Base-by-base conservation (phyloP, 2,797 vertebrate genomes). In the Leuciscus waleckii region DNA sequence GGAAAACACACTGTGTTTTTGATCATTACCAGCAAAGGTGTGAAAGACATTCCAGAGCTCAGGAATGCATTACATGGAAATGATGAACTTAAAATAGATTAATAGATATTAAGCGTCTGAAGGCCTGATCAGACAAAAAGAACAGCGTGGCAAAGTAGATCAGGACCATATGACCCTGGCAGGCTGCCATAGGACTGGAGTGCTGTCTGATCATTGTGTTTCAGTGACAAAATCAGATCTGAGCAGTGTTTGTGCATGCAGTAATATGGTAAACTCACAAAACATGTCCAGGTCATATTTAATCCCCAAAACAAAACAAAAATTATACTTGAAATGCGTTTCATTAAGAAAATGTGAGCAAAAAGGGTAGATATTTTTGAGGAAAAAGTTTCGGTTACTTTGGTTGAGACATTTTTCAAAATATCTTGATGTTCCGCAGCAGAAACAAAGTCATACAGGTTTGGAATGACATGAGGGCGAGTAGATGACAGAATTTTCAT, bases 21-120 rank as follows among this genome's bases (percentile, higher is more conserved):
- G 78, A 88, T 86, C 43, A 88, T 88, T 88, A 84, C 80, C 83
- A 83, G 83, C 71, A 9, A 51, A 79, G 63, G 82, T 80, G 67
- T 77, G 70, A 70, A 76, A 65, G 29, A 76, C 43, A 73, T 81
- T 77, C 74, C 68, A 70, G 14, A 51, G 46, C 4, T 32, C 63
- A 70, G 76, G 81, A 87, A 86, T 73, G 67, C 61, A 56, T 35
- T 29, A 56, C 32, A 77, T 81, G 46, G 76, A 65, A 81, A 83
- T 65, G 39, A 58, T 75, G 71, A 67, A 82, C 61, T 79, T 74
- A 11, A 75, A 87, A 81, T 29, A 46, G 17, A 81, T 61, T 49
- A 76, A 83, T 29, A 83, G 37, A 70, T 71, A 68, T 83, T 56
- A 49, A 73, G 16, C 23, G 0, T 39, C 21, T 69, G 16, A 71